Evolutionary conservation across 2,888 invertebrate species (phyloP), one percentile per base, ranked within the genome.

Genomic region (Trissoscelio sp.): DNA sequence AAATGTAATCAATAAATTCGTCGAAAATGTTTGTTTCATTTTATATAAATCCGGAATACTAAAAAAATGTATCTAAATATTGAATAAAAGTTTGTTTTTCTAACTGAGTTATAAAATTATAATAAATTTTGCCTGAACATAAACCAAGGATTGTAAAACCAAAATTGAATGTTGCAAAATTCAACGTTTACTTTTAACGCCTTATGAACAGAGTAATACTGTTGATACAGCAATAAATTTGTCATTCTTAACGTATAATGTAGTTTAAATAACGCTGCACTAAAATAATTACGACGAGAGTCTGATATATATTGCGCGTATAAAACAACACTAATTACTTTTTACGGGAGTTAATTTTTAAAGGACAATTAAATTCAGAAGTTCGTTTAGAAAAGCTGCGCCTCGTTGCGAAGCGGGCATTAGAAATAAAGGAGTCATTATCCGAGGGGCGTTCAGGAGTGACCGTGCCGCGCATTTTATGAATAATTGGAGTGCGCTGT

Each of bases 351-450:
- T 64, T 48, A 34, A 64, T 48, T 48, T 64, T 64, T 34, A 34
- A 64, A 46, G 31, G 31, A 48, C 34, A 48, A 24, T 66, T 51
- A 66, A 66, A 66, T 66, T 24, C 12, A 6, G 46, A 46, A 62
- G 31, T 34, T 62, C 31, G 18, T 34, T 48, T 48, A 48, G 14
- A 11, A 48, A 46, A 46, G 24, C n/a, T 11, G 16, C 16, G 14
- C 6, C 2, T 37, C 9, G n/a, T 37, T 11, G n/a, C 42, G 42
- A 42, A 16, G 28, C 28, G 6, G 12, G 6, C 39, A 66, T 53
- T 66, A 53, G 66, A 39, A 66, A 67, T 64, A 55, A 67, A 55
- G 46, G 48, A 46, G 31, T 22, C 22, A 66, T 66, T 66, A 66
- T 39, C 53, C 12, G 14, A 37, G 42, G 18, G 37, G 44, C 16